Percentiles rank a stretch among this genome's conserved stretches.
Conservation (phyloP, 2,888 invertebrate genomes). For the Phortica magna region DNA sequence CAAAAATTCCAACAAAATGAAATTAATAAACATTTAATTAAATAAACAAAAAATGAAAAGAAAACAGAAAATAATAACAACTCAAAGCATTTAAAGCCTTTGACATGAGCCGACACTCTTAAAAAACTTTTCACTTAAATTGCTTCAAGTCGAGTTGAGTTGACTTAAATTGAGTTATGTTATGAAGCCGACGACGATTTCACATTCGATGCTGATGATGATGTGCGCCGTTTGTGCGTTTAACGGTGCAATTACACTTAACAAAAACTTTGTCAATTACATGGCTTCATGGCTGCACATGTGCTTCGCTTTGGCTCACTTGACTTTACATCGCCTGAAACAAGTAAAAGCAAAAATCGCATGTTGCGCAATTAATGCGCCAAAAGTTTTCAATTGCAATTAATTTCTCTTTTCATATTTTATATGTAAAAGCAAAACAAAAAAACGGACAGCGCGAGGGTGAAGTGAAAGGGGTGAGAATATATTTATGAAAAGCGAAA, state of each 20-base stretch:
- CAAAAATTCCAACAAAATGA: background rate
- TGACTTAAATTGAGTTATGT: background rate
- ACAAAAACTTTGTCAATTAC: too few relatives aligned
- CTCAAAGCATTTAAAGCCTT: background rate
- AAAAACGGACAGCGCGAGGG: background rate
- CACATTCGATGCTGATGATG: background rate
- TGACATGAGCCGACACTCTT: background rate
- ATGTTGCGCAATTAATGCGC: constrained; percentile 23
- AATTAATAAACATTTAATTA: background rate
- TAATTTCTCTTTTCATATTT: background rate
- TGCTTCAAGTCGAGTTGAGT: background rate
- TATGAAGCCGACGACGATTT: constrained; percentile 3
- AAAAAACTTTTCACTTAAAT: background rate
- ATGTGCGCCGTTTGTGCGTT: background rate
- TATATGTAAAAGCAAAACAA: background rate
- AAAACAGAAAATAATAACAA: too few relatives aligned
- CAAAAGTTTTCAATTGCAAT: constrained; percentile 27
- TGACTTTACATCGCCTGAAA: too few relatives aligned
- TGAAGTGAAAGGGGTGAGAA: background rate
- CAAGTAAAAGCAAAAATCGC: background rate
- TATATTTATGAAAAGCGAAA: background rate
- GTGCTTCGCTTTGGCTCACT: too few relatives aligned
- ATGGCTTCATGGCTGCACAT: too few relatives aligned
- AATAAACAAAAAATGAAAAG: background rate
- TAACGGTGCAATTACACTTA: too few relatives aligned